Conservation (phyloP, 2,797 vertebrate genomes). For the Euthynnus affinis region DNA sequence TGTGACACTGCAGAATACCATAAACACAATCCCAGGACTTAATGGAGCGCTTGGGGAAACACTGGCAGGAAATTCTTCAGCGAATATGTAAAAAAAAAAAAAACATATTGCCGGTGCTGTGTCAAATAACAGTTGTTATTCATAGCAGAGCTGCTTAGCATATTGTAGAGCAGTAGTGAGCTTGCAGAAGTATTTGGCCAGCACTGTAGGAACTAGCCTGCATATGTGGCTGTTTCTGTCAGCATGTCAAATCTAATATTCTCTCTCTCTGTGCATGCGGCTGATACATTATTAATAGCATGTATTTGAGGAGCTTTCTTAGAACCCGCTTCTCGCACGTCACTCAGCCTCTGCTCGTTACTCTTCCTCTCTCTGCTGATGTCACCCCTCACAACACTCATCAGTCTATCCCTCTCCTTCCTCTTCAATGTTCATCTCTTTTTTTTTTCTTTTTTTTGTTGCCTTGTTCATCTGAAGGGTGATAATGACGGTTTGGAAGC, state of each 20-base stretch:
- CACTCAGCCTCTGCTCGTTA: constrained; percentile 57
- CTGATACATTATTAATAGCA: constrained; percentile 74
- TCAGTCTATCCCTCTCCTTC: background rate
- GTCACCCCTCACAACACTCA: constrained; percentile 42
- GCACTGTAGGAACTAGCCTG: constrained; percentile 53
- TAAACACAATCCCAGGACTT: background rate
- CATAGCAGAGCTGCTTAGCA: constrained; percentile 37
- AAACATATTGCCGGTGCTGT: constrained; percentile 2
- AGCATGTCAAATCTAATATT: constrained; percentile 77
- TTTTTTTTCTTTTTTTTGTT: background rate
- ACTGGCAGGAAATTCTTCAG: constrained; percentile 16
- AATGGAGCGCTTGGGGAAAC: constrained; percentile 8
- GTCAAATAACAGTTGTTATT: constrained; percentile 46
- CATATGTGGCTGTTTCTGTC: constrained; percentile 72
- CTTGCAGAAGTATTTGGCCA: constrained; percentile 52
- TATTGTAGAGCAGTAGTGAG: constrained; percentile 53
- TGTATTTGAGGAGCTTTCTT: constrained; percentile 83
- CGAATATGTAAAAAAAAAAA: constrained; percentile 15
- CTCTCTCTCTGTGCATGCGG: constrained; percentile 62
- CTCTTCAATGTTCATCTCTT: background rate
- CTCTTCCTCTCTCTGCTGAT: constrained; percentile 56
- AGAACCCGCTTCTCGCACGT: constrained; percentile 71
- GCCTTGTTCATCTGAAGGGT: background rate
- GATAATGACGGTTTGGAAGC: constrained; percentile 39
- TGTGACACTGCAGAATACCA: constrained; percentile 2